Evolutionary conservation across 1,140 invertebrate species (phyloP), one percentile per base, ranked within the genome.

Genomic region (Drosophila aff.): DNA sequence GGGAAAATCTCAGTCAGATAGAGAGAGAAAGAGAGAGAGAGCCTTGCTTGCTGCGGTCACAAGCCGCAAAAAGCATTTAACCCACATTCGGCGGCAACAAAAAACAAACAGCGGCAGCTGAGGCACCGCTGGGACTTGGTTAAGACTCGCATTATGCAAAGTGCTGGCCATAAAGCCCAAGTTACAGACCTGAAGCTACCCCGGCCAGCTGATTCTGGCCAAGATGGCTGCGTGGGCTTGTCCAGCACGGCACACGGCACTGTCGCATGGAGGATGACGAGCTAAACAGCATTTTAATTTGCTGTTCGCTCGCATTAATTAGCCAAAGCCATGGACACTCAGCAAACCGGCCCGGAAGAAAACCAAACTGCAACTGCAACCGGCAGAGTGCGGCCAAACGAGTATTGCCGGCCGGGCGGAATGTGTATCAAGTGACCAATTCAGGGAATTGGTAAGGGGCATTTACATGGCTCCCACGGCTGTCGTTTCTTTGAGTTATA

Each of bases 381-480:
- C 21, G 63, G n/a, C 61, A 23, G 21, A 23, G 52, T 26, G 47
- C 60, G 9, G 21, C 16, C 46, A 63, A 23, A 18, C 43, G 40
- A 40, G 64, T 55, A 55, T 41, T 38, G 52, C 52, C 52, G 33
- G 74, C 50, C 78, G 33, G 15, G 43, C 36, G 50, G 80, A 71
- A 87, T 90, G 75, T 76, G 79, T 89, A 89, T 89, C 85, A 89
- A 90, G 85, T 89, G 85, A 89, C 85, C 85, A 89, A 89, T 87
- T 89, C 69, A 59, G 53, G 62, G 47, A 43, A 59, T 43, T 62
- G 52, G 75, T 72, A 62, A 58, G 67, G 38, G 81, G 63, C 69
- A 89, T 81, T 87, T 89, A 26, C 84, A 86, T 84, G 81, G 81
- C 80, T 89, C 84, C 84, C 85, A 79, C 69, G 81, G 60, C 84